A percentile compares a stretch with the other conserved stretches of the same genome.
phyloP scores from a whole-genome alignment of 1,140 invertebrate species.

The Neodiprion virginianus region DNA sequence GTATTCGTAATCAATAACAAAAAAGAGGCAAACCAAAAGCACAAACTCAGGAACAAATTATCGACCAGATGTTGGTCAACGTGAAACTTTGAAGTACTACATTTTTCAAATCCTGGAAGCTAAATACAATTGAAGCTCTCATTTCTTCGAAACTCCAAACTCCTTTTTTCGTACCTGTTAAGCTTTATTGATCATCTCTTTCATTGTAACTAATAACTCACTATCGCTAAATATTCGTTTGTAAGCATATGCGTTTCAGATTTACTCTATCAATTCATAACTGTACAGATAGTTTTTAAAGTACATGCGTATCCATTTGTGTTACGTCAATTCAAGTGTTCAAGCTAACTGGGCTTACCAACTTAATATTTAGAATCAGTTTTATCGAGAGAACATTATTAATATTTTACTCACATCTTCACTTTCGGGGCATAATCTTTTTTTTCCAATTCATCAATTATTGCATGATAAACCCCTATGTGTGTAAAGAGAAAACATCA shows the following conservation, averaged over 20 bases:
- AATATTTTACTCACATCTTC: background rate
- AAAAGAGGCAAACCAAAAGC: background rate
- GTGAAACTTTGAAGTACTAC: background rate
- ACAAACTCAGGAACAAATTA: background rate
- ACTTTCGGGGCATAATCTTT: background rate
- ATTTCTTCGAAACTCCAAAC: background rate
- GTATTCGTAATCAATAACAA: slow-evolving; percentile 66
- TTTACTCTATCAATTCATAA: too few species aligned
- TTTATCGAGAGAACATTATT: background rate
- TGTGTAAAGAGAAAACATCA: background rate
- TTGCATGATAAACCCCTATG: background rate
- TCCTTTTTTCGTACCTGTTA: background rate
- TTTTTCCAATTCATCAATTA: too few species aligned
- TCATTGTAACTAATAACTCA: slow-evolving; percentile 4
- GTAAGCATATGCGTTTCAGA: background rate
- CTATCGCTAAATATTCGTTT: background rate
- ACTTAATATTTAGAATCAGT: background rate
- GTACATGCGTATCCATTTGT: background rate
- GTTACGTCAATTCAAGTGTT: background rate
- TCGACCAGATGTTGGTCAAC: background rate
- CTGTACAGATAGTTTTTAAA: too few species aligned
- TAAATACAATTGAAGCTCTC: background rate
- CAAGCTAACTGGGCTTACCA: background rate
- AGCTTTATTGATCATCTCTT: background rate
- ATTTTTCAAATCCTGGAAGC: background rate